Percentiles rank a stretch among this genome's conserved stretches.
These are phyloP conservation scores for Bombus ignitus DNA, from an alignment of 1,140 invertebrate species.

Conservation along the genomic window DNA sequence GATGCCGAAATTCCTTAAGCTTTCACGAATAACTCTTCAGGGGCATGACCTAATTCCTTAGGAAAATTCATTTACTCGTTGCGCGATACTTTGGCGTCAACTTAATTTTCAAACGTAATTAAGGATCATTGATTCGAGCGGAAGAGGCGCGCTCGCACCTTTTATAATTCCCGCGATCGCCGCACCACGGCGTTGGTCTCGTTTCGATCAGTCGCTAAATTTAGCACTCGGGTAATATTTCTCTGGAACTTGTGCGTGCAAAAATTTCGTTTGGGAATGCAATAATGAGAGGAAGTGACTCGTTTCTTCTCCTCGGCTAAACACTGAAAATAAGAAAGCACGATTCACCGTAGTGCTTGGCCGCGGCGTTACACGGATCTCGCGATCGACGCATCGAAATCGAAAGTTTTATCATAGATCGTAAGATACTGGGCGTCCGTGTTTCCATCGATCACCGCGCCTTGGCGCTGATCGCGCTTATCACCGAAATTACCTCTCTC, in stretches of 20 bases:
- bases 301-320: background rate
- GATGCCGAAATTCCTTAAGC: conserved; percentile 5
- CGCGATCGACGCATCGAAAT: conserved; percentile 16
- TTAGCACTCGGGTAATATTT: conserved; percentile 17
- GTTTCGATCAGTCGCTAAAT: conserved; percentile 34
- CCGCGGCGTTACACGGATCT: background rate
- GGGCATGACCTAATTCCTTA: conserved; percentile 33
- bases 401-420: conserved; percentile 41
- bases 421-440: conserved; percentile 13
- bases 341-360: too few species aligned
- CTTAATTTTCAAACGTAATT: conserved; percentile 49
- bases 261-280: background rate
- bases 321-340: background rate
- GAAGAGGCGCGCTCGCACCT: conserved; percentile 24
- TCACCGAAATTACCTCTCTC: conserved; percentile 39
- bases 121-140: conserved; percentile 43
- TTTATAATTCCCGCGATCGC: conserved; percentile 23
- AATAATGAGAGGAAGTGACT: background rate
- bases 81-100: conserved; percentile 17
- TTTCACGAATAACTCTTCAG: conserved; percentile 32
- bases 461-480: conserved; percentile 42
- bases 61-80: conserved; percentile 38
- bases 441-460: conserved; percentile 33
- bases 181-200: conserved; percentile 47
- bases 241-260: background rate